Evolutionary conservation across 2,797 vertebrate species (phyloP).

Genomic region (Sebastes nivosus): DNA sequence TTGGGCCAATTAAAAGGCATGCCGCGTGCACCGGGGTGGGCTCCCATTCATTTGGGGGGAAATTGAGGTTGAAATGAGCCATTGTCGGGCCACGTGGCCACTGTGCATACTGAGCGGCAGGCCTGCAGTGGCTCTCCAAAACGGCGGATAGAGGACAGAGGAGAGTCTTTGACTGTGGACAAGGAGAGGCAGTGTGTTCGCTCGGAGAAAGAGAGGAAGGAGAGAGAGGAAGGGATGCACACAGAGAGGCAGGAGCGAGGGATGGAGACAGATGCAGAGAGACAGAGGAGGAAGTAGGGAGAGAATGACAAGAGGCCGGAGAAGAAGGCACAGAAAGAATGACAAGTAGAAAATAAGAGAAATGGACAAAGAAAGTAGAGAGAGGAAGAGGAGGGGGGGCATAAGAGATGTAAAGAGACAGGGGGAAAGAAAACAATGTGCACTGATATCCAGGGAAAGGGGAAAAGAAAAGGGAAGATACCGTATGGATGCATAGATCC

Average conservation of each 20-base stretch:
- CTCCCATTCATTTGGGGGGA: slow-evolving; percentile 84
- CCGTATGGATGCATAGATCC: slow-evolving; percentile 32
- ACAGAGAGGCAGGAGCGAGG: slow-evolving; percentile 42
- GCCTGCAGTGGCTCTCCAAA: slow-evolving; percentile 73
- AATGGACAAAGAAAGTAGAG: neutral
- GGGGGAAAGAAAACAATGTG: neutral
- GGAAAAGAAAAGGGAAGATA: slow-evolving; percentile 8
- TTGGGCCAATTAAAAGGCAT: slow-evolving; percentile 82
- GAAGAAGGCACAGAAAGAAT: slow-evolving; percentile 39
- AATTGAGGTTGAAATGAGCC: slow-evolving; percentile 86
- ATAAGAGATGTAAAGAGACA: neutral
- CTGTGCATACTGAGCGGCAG: slow-evolving; percentile 74
- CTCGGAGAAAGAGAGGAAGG: slow-evolving; percentile 75
- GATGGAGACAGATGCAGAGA: slow-evolving; percentile 67
- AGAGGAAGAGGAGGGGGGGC: slow-evolving; percentile 2
- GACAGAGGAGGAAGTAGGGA: slow-evolving; percentile 50
- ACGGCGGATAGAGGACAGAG: slow-evolving; percentile 70
- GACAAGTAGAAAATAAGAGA: slow-evolving; percentile 30
- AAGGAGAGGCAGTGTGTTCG: slow-evolving; percentile 74
- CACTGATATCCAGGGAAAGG: slow-evolving; percentile 3
- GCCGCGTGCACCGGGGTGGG: slow-evolving; percentile 72
- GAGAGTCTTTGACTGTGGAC: slow-evolving; percentile 72
- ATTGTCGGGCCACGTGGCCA: slow-evolving; percentile 79
- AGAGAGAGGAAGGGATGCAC: slow-evolving; percentile 61
- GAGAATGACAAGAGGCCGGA: slow-evolving; percentile 51